Evolutionary conservation across 2,888 invertebrate species (phyloP).

Genomic region (Stenichneumon culpator): DNA sequence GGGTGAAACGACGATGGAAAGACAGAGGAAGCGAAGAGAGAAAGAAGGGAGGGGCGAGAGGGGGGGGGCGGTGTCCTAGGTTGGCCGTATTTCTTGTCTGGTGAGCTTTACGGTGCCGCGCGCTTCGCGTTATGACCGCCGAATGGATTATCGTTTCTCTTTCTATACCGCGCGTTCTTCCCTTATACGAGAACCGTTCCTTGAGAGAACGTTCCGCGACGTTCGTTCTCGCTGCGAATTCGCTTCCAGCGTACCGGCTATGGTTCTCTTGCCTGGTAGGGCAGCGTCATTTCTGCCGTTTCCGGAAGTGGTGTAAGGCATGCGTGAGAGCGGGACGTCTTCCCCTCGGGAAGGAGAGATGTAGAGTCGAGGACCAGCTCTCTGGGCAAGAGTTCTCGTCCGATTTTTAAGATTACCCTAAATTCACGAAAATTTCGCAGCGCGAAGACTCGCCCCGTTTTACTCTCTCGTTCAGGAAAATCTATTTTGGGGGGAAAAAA

Average conservation of each 20-base stretch:
- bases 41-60: constrained; percentile 60
- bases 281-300: background rate
- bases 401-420: background rate
- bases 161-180: constrained; percentile 65
- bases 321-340: constrained; percentile 26
- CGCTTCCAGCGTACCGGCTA: constrained; percentile 11
- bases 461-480: background rate
- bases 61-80: constrained; percentile 69
- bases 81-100: constrained; percentile 85
- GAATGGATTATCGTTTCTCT: constrained; percentile 84
- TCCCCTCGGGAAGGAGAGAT: constrained; percentile 4
- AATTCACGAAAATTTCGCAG: background rate
- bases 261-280: background rate
- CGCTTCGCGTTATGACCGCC: constrained; percentile 83
- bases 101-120: constrained; percentile 83
- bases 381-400: background rate
- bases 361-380: background rate
- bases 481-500: background rate
- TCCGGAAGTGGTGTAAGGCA: constrained; percentile 7
- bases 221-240: constrained; percentile 22
- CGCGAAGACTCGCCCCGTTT: background rate
- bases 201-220: constrained; percentile 12
- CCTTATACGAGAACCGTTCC: constrained; percentile 51
- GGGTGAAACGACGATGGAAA: constrained; percentile 68
- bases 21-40: constrained; percentile 58